Percentiles rank a stretch among this genome's conserved stretches.
phyloP scores from a whole-genome alignment of 1,140 invertebrate genomes.

The Papilio xuthus region DNA sequence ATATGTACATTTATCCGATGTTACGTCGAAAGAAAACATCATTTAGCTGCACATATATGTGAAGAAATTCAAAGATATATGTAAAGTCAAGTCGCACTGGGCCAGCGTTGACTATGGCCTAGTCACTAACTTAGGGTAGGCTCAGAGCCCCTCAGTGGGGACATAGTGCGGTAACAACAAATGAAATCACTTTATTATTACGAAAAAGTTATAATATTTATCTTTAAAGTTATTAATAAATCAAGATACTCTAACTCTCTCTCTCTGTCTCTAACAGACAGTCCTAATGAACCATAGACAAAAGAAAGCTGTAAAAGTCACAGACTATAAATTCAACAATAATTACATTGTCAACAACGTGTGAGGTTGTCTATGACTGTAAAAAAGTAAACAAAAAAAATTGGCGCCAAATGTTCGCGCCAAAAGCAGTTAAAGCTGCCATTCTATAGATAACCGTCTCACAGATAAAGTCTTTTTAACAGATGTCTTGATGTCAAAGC shows the following conservation, averaged over 20 bases:
- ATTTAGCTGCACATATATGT: too few relatives aligned
- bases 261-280: not conserved
- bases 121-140: too few relatives aligned
- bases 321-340: constrained; percentile 30
- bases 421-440: constrained; percentile 41
- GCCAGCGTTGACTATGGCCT: too few relatives aligned
- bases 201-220: too few relatives aligned
- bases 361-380: constrained; percentile 38
- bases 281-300: constrained; percentile 4
- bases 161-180: too few relatives aligned
- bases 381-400: constrained; percentile 40
- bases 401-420: constrained; percentile 47
- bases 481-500: constrained; percentile 12
- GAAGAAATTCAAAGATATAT: too few relatives aligned
- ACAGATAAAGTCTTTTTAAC: constrained; percentile 32
- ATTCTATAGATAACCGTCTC: constrained; percentile 39
- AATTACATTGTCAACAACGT: constrained; percentile 42
- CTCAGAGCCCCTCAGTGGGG: too few relatives aligned
- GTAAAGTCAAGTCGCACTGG: too few relatives aligned
- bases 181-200: too few relatives aligned
- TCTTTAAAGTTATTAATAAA: too few relatives aligned
- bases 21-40: too few relatives aligned
- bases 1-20: too few relatives aligned
- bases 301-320: constrained; percentile 24
- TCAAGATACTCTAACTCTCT: not conserved